These are phyloP conservation scores for Pteronura brasiliensis DNA, from an alignment of 2,113 vertebrate species.

Conservation along the genomic window DNA sequence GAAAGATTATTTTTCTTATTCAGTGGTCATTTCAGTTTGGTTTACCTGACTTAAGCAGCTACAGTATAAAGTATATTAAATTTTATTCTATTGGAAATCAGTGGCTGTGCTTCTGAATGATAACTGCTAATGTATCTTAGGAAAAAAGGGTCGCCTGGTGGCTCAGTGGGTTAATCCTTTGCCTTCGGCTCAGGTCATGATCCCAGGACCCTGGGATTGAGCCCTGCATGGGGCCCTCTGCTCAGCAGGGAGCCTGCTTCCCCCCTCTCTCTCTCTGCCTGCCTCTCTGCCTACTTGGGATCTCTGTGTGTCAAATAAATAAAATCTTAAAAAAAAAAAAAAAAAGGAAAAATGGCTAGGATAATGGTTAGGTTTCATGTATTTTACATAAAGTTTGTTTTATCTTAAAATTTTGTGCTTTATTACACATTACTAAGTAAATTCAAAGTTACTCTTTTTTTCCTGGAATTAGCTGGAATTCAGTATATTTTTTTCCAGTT, in stretches of 20 bases:
- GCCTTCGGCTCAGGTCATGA: too few relatives aligned
- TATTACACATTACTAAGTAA: background rate
- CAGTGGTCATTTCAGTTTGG: background rate
- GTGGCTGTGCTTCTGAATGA: background rate
- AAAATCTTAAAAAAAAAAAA: too few relatives aligned
- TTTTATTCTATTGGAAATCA: slow-evolving; percentile 35
- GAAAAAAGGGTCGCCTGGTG: background rate
- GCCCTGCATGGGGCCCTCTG: too few relatives aligned
- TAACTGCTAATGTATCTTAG: background rate
- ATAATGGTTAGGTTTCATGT: background rate
- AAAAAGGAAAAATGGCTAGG: background rate
- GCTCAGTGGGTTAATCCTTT: too few relatives aligned
- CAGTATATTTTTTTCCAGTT: background rate
- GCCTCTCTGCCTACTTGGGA: too few relatives aligned
- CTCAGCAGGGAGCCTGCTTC: too few relatives aligned
- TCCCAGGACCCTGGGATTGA: too few relatives aligned
- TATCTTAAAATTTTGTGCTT: background rate
- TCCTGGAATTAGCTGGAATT: background rate
- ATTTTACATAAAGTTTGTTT: slow-evolving; percentile 1
- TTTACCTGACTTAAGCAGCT: slow-evolving; percentile 40
- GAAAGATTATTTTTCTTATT: slow-evolving; percentile 1
- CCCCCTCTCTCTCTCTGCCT: too few relatives aligned
- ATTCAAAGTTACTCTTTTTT: background rate
- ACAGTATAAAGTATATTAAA: slow-evolving; percentile 12
- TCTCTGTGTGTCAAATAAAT: too few relatives aligned